A percentile compares a stretch with the other conserved stretches of the same genome.
These are phyloP conservation scores for Tachyglossus aculeatus DNA, from an alignment of 2,797 vertebrate genomes.

Conservation along the genomic window DNA sequence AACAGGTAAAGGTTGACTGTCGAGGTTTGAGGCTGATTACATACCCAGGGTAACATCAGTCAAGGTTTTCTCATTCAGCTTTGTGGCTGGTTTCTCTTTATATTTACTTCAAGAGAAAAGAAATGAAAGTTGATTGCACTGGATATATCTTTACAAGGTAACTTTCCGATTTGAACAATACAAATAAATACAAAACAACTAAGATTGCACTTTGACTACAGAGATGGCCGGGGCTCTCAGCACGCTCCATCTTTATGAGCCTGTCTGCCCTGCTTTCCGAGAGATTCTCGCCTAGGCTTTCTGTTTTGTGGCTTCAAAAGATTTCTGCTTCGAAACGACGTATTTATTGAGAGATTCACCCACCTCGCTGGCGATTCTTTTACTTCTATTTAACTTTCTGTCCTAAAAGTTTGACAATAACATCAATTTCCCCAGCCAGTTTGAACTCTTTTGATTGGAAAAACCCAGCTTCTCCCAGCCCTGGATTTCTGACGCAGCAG, in stretches of 20 bases:
- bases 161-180: constrained; percentile 82
- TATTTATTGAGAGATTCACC: constrained; percentile 36
- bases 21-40: constrained; percentile 62
- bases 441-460: constrained; percentile 39
- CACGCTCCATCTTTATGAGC: constrained; percentile 57
- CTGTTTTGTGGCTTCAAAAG: constrained; percentile 47
- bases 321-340: constrained; percentile 44
- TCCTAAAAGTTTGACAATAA: constrained; percentile 44
- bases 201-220: constrained; percentile 79
- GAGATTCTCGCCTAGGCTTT: constrained; percentile 43
- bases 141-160: constrained; percentile 78
- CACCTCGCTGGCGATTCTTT: constrained; percentile 54
- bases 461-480: constrained; percentile 36
- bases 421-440: constrained; percentile 48
- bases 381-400: constrained; percentile 53
- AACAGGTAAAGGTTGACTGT: constrained; percentile 60
- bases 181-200: constrained; percentile 83
- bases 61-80: constrained; percentile 59
- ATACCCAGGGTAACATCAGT: constrained; percentile 59
- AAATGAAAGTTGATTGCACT: constrained; percentile 77
- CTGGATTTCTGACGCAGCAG: constrained; percentile 35
- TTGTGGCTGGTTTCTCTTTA: constrained; percentile 65
- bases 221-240: constrained; percentile 69
- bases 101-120: constrained; percentile 71
- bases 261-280: constrained; percentile 52